phyloP scores from a whole-genome alignment of 2,888 invertebrate genomes.

The Agrochola lychnidis region DNA sequence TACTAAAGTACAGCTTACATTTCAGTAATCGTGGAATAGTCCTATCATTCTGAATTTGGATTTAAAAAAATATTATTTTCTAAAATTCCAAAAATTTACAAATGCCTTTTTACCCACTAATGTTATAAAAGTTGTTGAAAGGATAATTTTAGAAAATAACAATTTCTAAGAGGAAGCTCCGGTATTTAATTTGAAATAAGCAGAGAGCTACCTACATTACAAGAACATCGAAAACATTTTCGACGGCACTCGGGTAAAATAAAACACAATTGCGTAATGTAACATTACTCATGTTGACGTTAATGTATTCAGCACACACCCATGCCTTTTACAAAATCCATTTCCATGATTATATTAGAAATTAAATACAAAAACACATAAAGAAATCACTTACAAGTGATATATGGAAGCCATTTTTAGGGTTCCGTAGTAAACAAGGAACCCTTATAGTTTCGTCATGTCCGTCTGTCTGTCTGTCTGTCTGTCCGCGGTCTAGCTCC shows the following conservation, averaged over 20 bases:
- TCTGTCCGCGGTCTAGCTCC: too few species aligned
- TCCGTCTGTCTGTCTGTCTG: too few species aligned
- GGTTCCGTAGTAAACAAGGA: too few species aligned
- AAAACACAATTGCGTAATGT: background rate
- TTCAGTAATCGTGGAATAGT: too few species aligned
- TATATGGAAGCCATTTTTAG: constrained; percentile 31
- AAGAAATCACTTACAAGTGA: constrained; percentile 10
- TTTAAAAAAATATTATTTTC: too few species aligned
- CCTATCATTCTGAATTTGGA: background rate
- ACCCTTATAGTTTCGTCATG: too few species aligned
- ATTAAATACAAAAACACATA: constrained; percentile 6
- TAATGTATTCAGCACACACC: constrained; percentile 19
- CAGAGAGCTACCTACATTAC: background rate
- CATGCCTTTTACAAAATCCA: constrained; percentile 18
- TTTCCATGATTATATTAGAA: constrained; percentile 25
- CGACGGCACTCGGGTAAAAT: background rate
- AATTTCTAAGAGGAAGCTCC: too few species aligned
- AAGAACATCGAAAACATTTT: constrained; percentile 4
- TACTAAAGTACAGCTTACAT: too few species aligned
- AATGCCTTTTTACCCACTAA: background rate
- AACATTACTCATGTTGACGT: constrained; percentile 6
- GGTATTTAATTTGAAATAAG: too few species aligned
- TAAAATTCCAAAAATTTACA: too few species aligned
- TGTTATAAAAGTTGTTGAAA: background rate
- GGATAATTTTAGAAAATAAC: background rate